phyloP scores from a whole-genome alignment of 2,113 vertebrate genomes.

The Gadus chalcogrammus region DNA sequence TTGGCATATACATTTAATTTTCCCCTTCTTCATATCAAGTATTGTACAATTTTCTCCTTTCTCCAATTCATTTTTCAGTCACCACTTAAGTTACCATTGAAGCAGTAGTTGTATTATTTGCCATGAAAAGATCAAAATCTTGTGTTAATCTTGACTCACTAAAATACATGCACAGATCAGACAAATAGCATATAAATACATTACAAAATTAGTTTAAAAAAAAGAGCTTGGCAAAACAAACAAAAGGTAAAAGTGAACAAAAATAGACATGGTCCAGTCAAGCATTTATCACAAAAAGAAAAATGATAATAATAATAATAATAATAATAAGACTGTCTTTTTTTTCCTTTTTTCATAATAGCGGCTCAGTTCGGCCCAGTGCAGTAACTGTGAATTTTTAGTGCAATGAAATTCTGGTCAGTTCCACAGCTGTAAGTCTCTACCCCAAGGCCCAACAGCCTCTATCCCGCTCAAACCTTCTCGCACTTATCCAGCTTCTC shows the following conservation, averaged over 20 bases:
- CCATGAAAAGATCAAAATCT: conserved; percentile 72
- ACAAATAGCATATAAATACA: conserved; percentile 82
- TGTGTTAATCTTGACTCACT: conserved; percentile 92
- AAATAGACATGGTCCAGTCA: conserved; percentile 90
- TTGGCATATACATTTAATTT: conserved; percentile 89
- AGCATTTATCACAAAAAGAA: conserved; percentile 87
- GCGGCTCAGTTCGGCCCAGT: conserved; percentile 95
- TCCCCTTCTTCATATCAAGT: conserved; percentile 87
- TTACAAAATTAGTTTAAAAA: conserved; percentile 71
- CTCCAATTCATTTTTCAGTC: conserved; percentile 77
- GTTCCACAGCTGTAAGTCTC: conserved; percentile 83
- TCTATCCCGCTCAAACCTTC: conserved; percentile 47
- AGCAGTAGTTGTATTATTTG: conserved; percentile 73
- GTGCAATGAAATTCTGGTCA: conserved; percentile 87
- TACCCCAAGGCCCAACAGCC: conserved; percentile 70
- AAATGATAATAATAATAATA: not conserved
- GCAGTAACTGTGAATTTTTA: conserved; percentile 86
- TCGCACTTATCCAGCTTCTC: conserved; percentile 86
- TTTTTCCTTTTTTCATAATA: conserved; percentile 48
- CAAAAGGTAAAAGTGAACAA: conserved; percentile 53
- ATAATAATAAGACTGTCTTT: conserved; percentile 81
- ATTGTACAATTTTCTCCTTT: conserved; percentile 75
- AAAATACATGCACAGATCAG: conserved; percentile 80
- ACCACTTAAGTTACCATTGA: conserved; percentile 81
- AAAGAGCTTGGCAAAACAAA: conserved; percentile 77